Base-by-base conservation (phyloP, 2,113 vertebrate species). In the Conger conger region DNA sequence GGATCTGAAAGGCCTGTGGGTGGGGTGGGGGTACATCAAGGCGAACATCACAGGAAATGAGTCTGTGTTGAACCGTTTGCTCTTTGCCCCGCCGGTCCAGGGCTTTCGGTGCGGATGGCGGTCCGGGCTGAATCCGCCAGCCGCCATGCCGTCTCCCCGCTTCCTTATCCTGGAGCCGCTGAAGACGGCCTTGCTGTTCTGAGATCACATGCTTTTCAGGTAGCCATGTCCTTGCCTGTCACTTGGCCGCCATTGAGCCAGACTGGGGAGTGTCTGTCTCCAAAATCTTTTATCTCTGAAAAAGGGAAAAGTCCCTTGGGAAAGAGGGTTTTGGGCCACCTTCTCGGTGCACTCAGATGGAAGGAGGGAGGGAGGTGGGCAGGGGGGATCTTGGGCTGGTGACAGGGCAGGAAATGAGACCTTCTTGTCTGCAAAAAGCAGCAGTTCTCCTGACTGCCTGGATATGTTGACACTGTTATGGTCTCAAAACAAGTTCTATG, bases 401-500 rank as follows among this genome's bases (percentile, higher is more conserved):
- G 79, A n/a, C 18, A 68, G 82, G 79, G 11, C 40, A 92, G 93
- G 91, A 94, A 92, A 92, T 89, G 1, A 38, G 73, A 87, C 86
- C 84, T 88, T 88, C 90, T 89, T 82, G 82, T 91, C 89, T 90
- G 50, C 82, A 89, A 87, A 90, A 93, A 88, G 87, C 36, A 89
- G 93, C 84, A 88, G 85, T 0, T 77, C 87, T 40, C 93, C 92
- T 87, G 92, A 90, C 68, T 3, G 90, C 89, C 90, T 77, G 92
- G 92, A 92, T 94, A 88, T 94, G 92, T 94, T 82, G 63, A 93
- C 91, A 93, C 90, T 97, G 97, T 97, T 97, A 89, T 97, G 97
- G 97, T 95, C 92, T 90, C 96, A 98, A 96, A 97, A 95, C 93
- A 93, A 94, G 90, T 92, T 96, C 97, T 96, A 97, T 97, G 95